Evolutionary conservation across 2,888 invertebrate species (phyloP), one percentile per base, ranked within the genome.

Genomic region (Halictus ligatus): DNA sequence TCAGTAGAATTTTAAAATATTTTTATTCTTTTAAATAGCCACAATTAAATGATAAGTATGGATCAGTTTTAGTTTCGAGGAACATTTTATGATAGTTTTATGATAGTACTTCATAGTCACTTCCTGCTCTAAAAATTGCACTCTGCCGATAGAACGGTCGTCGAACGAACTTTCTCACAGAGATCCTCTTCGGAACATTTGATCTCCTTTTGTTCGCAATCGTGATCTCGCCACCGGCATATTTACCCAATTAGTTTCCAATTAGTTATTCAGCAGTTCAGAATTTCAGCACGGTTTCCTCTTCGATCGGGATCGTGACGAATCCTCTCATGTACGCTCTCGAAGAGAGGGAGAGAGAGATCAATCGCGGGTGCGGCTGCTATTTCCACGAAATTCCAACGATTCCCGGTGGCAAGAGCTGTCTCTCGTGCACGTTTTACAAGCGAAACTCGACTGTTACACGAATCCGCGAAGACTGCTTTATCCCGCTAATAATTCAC

Each of bases 401-500:
- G 69, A 71, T 48, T 69, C 35, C 29, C 54, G 21, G 25, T 40
- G 8, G 18, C 15, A 60, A 77, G 25, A 13, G 69, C 69, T 78
- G 25, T 15, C 46, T 35, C 58, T 12, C 7, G 40, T 80, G 35
- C 21, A 10, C 46, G 84, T 78, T 84, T 83, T 35, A 18, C 77
- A 78, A 84, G 60, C 43, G 77, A 69, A 78, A 74, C 77, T 78
- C 43, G 50, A 21, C n/a, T 13, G 75, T 21, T 69, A 40, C 35
- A 21, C 8, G 35, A 35, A 69, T 40, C 60, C 50, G 80, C 43
- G 29, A 43, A 40, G 29, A 64, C 69, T 21, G 64, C 74, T 83
- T 73, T 48, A 69, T 76, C 75, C 50, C 21, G 75, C 43, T 50
- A 83, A 74, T 83, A 83, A 78, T 84, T 78, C 84, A 75, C 48